These are phyloP conservation scores for Caenorhabditis doughertyi DNA, from an alignment of 2,888 invertebrate genomes.

Conservation along the genomic window DNA sequence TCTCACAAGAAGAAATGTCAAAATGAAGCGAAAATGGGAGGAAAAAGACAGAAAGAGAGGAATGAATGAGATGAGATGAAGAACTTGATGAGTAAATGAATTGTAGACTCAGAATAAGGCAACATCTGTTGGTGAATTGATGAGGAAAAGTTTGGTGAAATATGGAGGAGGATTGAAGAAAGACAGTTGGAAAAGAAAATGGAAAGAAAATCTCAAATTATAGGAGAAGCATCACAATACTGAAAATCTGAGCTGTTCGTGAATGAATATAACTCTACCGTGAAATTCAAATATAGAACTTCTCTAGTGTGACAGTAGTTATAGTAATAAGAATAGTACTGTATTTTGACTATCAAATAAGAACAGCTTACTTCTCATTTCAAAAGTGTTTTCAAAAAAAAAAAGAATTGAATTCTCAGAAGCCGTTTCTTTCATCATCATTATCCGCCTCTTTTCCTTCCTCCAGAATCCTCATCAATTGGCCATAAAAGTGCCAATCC, in stretches of 20 bases:
- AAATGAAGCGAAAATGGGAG: conserved; percentile 34
- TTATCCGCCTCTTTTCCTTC: not conserved
- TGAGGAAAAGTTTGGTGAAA: not conserved
- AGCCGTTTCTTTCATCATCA: conserved; percentile 4
- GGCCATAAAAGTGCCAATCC: conserved; percentile 50
- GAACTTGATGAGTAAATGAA: conserved; percentile 15
- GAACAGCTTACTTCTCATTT: no score
- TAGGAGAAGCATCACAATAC: no score
- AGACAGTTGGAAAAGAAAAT: not conserved
- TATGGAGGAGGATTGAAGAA: not conserved
- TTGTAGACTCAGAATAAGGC: not conserved
- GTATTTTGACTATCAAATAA: no score
- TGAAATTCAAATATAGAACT: no score
- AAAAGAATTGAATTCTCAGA: conserved; percentile 3
- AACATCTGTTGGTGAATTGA: conserved; percentile 26
- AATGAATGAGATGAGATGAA: conserved; percentile 9
- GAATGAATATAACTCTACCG: not conserved
- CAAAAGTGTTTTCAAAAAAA: not conserved
- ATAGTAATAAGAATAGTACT: no score
- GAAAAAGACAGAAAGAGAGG: conserved; percentile 1
- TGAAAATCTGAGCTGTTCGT: no score
- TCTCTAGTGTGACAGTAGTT: no score
- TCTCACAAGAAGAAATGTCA: conserved; percentile 40
- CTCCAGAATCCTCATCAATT: conserved; percentile 50
- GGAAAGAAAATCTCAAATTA: no score